Percentiles rank a stretch among this genome's conserved stretches.
Conservation (phyloP, 2,113 vertebrate genomes). For the Prolemur simus region DNA sequence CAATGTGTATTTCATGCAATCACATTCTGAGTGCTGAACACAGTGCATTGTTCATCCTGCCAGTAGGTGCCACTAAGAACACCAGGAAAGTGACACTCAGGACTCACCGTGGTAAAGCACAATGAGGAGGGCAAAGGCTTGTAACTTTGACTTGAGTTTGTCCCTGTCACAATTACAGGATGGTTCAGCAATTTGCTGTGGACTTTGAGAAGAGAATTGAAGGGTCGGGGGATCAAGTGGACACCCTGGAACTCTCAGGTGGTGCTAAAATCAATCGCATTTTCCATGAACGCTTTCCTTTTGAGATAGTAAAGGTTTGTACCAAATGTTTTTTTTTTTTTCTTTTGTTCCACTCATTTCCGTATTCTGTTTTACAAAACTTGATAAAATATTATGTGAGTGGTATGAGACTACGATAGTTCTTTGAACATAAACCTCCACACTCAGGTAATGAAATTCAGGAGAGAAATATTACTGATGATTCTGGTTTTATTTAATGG, state of each 20-base stretch:
- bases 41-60: not conserved
- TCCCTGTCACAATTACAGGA: slow-evolving; percentile 75
- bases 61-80: slow-evolving; percentile 61
- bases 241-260: slow-evolving; percentile 87
- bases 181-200: slow-evolving; percentile 89
- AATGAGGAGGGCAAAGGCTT: not conserved
- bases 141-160: not conserved
- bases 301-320: slow-evolving; percentile 88
- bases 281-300: slow-evolving; percentile 89
- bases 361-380: not conserved
- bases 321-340: not conserved
- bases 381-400: not conserved
- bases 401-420: not conserved
- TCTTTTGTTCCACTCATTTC: not conserved
- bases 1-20: not conserved
- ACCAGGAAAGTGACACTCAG: not conserved
- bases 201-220: slow-evolving; percentile 90
- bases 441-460: slow-evolving; percentile 18
- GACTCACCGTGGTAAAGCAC: not conserved
- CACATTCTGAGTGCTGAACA: not conserved
- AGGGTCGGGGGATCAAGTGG: slow-evolving; percentile 88
- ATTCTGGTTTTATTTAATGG: slow-evolving; percentile 9
- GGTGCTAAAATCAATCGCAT: slow-evolving; percentile 90
- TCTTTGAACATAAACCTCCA: not conserved
- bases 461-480: not conserved